Base-by-base conservation (phyloP, 1,140 invertebrate species). In the Zeugodacus cucurbitae region DNA sequence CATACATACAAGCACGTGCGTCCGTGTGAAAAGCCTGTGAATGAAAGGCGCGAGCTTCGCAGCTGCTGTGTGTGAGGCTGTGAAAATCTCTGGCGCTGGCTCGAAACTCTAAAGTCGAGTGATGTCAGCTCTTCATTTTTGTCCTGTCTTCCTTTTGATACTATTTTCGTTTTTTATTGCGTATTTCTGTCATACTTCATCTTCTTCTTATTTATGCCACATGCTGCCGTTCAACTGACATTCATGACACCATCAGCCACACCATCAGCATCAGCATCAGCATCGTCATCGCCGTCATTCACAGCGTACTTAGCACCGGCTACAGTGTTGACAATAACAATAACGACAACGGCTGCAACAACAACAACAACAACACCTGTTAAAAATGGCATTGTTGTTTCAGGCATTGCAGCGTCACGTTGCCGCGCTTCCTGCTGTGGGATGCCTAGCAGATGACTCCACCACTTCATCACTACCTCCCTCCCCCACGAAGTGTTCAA, bases 281-380 rank as follows among this genome's bases (percentile, higher is more conserved):
- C 29, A 29, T 59, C 54, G 26, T 48, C 74, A 82, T 48, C 74
- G 34, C 44, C 41, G 44, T 44, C 74, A 82, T 48, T 48, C 74
- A 82, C 74, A 82, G 74, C 74, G 74, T 82, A 82, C 41, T 82
- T 82, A 82, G 67, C 87, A 41, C 54, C 62, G 14, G 59, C 62
- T 58, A 67, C 87, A 87, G 29, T 67, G 62, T 44, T 70, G 59
- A 87, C 87, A 62, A 62, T 87, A 59, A 62, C 57, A 54, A 17
- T 54, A 20, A 17, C 70, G 14, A 54, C 48, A 54, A 11, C 37
- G 26, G 59, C 59, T 17, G 26, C 10, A 64, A 64, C 10, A 70
- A 70, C 64, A 70, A 3, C 29, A 67, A 32, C 22, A 48, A 82
- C 74, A 82, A 48, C 41, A 82, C 11, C 74, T 82, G 41, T 26